These are phyloP conservation scores for Crypturellus undulatus DNA, from an alignment of 2,113 vertebrate genomes.

Conservation along the genomic window DNA sequence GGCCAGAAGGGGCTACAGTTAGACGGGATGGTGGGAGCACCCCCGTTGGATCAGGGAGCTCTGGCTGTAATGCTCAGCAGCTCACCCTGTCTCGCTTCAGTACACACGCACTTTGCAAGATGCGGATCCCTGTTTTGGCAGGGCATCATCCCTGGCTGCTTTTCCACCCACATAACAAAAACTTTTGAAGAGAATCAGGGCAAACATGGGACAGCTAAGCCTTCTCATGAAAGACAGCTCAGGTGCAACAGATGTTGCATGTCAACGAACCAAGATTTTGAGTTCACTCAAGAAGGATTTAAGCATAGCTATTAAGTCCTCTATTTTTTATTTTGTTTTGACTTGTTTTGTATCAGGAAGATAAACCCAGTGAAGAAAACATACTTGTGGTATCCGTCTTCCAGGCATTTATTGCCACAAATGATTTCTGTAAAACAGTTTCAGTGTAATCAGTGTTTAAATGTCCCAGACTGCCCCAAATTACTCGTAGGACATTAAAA, in stretches of 20 bases:
- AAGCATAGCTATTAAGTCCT: background rate
- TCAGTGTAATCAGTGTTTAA: background rate
- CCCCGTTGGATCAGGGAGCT: accelerated
- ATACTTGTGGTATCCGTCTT: background rate
- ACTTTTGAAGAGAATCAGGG: background rate
- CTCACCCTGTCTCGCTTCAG: accelerated
- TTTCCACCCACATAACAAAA: background rate
- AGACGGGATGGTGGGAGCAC: accelerated
- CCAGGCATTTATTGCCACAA: background rate
- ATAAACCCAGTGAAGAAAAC: background rate
- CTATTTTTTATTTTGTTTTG: background rate
- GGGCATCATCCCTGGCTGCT: background rate
- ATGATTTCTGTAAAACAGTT: background rate
- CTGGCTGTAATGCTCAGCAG: accelerated
- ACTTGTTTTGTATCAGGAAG: background rate
- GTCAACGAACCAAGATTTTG: background rate
- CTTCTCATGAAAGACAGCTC: background rate
- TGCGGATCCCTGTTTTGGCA: no score
- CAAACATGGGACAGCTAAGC: background rate
- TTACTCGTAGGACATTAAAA: background rate
- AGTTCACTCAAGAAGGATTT: background rate
- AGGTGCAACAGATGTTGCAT: background rate
- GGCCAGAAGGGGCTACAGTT: no score
- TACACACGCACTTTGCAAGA: accelerated
- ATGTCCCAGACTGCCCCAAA: background rate